Base-by-base conservation (phyloP, 1,140 invertebrate species). In the Cyclargus thomasi region DNA sequence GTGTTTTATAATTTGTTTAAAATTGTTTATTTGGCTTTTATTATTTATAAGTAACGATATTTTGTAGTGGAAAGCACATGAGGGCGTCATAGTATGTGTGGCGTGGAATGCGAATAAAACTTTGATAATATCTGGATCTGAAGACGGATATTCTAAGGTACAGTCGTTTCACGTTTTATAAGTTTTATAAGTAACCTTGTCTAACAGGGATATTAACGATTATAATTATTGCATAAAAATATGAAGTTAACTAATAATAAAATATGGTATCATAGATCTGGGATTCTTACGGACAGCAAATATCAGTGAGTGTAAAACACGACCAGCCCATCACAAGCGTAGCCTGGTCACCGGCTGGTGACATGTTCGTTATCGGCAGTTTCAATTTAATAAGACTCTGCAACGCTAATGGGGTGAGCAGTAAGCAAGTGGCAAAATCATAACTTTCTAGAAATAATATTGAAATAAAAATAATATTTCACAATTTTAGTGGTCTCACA, bases 141-240 rank as follows among this genome's bases (percentile, higher is more conserved):
- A 99, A 92, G 99, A 99, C 90, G 98, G 97, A 78, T 94, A 94
- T 74, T 99, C 98, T 71, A 98, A 98, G 92, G 94, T 95, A 75
- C 29, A 29, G 29, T 29, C 5, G 0, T 29, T 29, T 29, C 29
- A 29, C 5, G 29, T 29, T 7, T 4, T 7, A 29, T 4, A 29
- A 29, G 0, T 29, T 29, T 2, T 29, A 29, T 29, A 29, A 29
- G 29, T 29, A 4, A 29, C 1, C n/a, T n/a, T n/a, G n/a, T n/a
- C n/a, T 29, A 29, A 7, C 8, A 29, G 29, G 1, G 8, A 7
- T 29, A 29, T 1, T 23, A 23, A 2, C 39, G 64, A 10, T 68
- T 55, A n/a, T 39, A 62, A 63, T 47, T 67, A 53, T 53, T 17
- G 5, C 29, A 3, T 47, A n/a, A n/a, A n/a, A n/a, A n/a, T n/a